Evolutionary conservation across 2,113 vertebrate species (phyloP), one percentile per base, ranked within the genome.

Genomic region (Hyaena hyaena): DNA sequence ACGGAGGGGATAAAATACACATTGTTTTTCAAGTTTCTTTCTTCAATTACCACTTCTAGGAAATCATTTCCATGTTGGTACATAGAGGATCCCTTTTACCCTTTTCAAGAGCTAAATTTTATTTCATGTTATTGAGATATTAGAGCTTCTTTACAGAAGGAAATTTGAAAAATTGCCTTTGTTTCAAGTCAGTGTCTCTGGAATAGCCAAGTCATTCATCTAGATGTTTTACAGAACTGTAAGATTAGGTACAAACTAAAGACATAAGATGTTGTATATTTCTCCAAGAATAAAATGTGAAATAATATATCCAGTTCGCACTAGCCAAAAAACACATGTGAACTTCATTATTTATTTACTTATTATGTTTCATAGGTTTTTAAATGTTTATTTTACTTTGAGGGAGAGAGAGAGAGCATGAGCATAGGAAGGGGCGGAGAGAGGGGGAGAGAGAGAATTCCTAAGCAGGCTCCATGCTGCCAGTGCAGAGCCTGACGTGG

Each of bases 141-240:
- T 86, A 58, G 73, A 35, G 71, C 61, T 63, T 79, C 31, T 84
- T 79, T 48, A 55, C 23, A 71, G 53, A 91, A 77, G 23, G 26
- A 80, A 65, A 58, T 80, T 71, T 8, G 10, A 81, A 82, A 88
- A 90, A 80, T 39, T 80, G 7, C 17, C 35, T 79, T 50, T 88
- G 26, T 50, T n/a, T 90, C 77, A 86, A 63, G 26, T 73, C 43
- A 14, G 21, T 87, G 10, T 87, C 65, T 80, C 65, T 53, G 61
- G 43, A 85, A 95, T 55, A 91, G 35, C 5, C 24, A 95, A 85
- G 73, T 65, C 16, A 35, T 73, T 93, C 33, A 74, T 33, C 6
- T 55, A 93, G 24, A 82, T 50, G 28, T 68, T 93, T 97, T 71
- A 80, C 55, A 85, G 86, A 93, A 50, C 73, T 50, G 16, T 85